Conservation (phyloP, 2,797 vertebrate species). For the Cynodonichthys magdalenae region DNA sequence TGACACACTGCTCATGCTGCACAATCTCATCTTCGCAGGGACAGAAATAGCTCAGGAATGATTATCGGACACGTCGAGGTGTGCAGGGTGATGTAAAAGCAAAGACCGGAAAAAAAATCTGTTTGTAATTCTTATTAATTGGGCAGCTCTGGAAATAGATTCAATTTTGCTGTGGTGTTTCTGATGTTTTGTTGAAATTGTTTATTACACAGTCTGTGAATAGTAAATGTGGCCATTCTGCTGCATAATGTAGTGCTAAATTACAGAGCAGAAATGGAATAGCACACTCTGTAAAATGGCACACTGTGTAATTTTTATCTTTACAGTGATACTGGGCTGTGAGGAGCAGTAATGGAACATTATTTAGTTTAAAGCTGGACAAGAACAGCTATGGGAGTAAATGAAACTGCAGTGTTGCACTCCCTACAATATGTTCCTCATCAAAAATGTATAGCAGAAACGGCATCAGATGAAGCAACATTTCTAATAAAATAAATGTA, state of each 20-base stretch:
- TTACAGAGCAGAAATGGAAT: constrained; percentile 4
- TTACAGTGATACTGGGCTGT: constrained; percentile 17
- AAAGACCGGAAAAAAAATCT: constrained; percentile 7
- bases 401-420: neutral
- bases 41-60: constrained; percentile 23
- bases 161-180: constrained; percentile 7
- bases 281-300: neutral
- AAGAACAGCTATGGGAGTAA: constrained; percentile 4
- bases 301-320: constrained; percentile 6
- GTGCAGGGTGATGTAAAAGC: constrained; percentile 8
- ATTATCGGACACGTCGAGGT: constrained; percentile 8
- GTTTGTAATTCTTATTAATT: constrained; percentile 7
- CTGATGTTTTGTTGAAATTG: constrained; percentile 1
- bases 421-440: neutral
- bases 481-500: neutral
- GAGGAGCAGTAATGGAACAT: constrained; percentile 16
- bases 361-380: constrained; percentile 18
- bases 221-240: constrained; percentile 14
- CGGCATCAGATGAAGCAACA: neutral
- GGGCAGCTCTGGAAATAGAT: constrained; percentile 1
- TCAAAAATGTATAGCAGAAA: neutral
- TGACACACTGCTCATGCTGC: constrained; percentile 23
- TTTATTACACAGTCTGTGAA: constrained; percentile 11
- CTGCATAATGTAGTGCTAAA: constrained; percentile 12
- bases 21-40: constrained; percentile 2